Evolutionary conservation across 2,797 vertebrate species (phyloP).

Genomic region (Monodelphis domestica): DNA sequence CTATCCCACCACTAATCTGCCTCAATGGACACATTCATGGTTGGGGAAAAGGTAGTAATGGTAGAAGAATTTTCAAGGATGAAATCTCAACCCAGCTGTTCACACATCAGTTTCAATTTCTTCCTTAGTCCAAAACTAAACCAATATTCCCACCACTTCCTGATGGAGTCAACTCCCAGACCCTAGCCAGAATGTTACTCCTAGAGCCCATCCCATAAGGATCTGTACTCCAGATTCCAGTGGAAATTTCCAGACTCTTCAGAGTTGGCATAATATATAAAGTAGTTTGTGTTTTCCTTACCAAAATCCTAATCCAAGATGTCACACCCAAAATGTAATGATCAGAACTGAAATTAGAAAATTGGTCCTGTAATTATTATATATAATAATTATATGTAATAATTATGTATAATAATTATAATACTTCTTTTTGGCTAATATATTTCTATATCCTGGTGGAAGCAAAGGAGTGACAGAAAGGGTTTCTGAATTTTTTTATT

Average conservation of each 20-base stretch:
- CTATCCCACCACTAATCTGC: background rate
- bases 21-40: background rate
- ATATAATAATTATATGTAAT: too few species aligned
- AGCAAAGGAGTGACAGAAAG: background rate
- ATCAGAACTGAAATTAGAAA: slow-evolving; percentile 43
- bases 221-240: background rate
- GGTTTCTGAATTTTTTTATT: too few species aligned
- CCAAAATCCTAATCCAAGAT: slow-evolving; percentile 53
- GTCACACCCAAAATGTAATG: slow-evolving; percentile 32
- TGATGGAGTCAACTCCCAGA: background rate
- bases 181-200: slow-evolving; percentile 11
- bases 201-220: slow-evolving; percentile 1
- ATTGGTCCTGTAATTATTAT: slow-evolving; percentile 25
- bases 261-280: slow-evolving; percentile 24
- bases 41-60: background rate
- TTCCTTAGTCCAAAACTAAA: slow-evolving; percentile 4
- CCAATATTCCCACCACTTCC: background rate
- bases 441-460: slow-evolving; percentile 31
- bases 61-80: slow-evolving; percentile 3
- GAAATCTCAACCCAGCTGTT: background rate
- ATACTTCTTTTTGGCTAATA: slow-evolving; percentile 39
- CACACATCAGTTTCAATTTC: slow-evolving; percentile 8
- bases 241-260: slow-evolving; percentile 4
- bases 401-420: too few species aligned
- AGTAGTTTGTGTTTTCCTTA: slow-evolving; percentile 48